phyloP scores from a whole-genome alignment of 2,797 vertebrate genomes.

The Serranus cabrilla region DNA sequence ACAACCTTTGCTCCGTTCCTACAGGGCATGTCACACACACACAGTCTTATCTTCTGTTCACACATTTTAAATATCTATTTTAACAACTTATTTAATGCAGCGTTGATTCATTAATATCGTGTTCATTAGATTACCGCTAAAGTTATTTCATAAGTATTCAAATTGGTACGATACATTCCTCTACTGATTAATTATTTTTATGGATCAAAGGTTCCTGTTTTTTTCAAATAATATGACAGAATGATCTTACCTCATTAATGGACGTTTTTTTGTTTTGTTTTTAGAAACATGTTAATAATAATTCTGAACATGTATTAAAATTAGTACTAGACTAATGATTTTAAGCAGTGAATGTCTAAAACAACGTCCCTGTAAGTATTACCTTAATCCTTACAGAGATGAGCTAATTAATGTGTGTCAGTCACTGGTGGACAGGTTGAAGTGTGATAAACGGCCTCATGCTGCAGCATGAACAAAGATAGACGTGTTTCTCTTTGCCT shows the following conservation, averaged over 20 bases:
- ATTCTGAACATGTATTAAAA: not conserved
- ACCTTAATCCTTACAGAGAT: constrained; percentile 43
- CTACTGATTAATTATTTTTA: not conserved
- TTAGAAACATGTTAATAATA: not conserved
- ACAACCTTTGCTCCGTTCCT: constrained; percentile 47
- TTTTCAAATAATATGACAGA: not conserved
- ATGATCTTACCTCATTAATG: not conserved
- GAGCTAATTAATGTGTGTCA: constrained; percentile 36
- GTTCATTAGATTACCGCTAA: constrained; percentile 11
- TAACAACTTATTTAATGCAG: constrained; percentile 12
- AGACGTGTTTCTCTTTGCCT: not conserved
- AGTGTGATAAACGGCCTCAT: constrained; percentile 5
- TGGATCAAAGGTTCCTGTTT: not conserved
- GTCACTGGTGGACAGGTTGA: constrained; percentile 15
- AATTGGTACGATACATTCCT: not conserved
- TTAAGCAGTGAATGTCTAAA: constrained; percentile 14
- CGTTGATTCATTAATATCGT: constrained; percentile 11
- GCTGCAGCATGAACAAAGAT: not conserved
- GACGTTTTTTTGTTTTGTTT: not conserved
- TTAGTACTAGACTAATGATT: not conserved
- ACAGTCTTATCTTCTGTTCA: constrained; percentile 25
- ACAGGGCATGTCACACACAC: constrained; percentile 31
- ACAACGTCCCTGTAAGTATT: constrained; percentile 20
- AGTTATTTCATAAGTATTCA: not conserved
- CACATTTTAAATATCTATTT: constrained; percentile 14